Evolutionary conservation across 2,113 vertebrate species (phyloP).

Genomic region (Steatornis caripensis): DNA sequence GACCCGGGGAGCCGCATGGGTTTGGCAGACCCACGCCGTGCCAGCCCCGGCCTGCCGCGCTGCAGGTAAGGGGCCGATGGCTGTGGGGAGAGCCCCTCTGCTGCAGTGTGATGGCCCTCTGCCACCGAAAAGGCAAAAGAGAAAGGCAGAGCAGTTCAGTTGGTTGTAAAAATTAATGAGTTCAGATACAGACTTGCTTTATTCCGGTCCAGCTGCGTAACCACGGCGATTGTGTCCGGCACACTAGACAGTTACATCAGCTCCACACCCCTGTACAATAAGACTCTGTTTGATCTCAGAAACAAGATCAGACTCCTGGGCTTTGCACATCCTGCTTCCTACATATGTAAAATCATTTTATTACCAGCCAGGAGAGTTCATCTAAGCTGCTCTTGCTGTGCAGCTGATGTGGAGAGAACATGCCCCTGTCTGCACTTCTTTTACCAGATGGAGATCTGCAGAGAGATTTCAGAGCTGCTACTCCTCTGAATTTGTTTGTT

Average conservation of each 20-base stretch:
- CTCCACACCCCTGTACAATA: slow-evolving; percentile 79
- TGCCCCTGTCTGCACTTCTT: slow-evolving; percentile 54
- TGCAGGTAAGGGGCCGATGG: slow-evolving; percentile 1
- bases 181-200: slow-evolving; percentile 80
- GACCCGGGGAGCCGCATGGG: fast-evolving
- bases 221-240: slow-evolving; percentile 76
- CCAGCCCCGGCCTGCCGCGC: not conserved
- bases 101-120: not conserved
- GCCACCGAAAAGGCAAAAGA: not conserved
- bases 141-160: slow-evolving; percentile 72
- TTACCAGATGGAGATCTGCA: slow-evolving; percentile 57
- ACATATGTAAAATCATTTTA: slow-evolving; percentile 79
- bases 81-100: slow-evolving; percentile 27
- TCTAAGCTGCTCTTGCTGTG: slow-evolving; percentile 64
- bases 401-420: slow-evolving; percentile 56
- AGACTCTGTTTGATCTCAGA: slow-evolving; percentile 81
- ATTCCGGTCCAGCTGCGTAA: slow-evolving; percentile 84
- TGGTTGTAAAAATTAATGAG: slow-evolving; percentile 84
- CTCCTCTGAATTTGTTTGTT: not conserved
- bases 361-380: slow-evolving; percentile 74
- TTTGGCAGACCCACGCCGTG: fast-evolving
- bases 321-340: slow-evolving; percentile 82
- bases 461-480: slow-evolving; percentile 6
- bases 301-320: slow-evolving; percentile 81
- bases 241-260: slow-evolving; percentile 81